Percentiles rank a stretch among this genome's conserved stretches.
phyloP scores from a whole-genome alignment of 2,888 invertebrate species.

The Parnassius mnemosyne region DNA sequence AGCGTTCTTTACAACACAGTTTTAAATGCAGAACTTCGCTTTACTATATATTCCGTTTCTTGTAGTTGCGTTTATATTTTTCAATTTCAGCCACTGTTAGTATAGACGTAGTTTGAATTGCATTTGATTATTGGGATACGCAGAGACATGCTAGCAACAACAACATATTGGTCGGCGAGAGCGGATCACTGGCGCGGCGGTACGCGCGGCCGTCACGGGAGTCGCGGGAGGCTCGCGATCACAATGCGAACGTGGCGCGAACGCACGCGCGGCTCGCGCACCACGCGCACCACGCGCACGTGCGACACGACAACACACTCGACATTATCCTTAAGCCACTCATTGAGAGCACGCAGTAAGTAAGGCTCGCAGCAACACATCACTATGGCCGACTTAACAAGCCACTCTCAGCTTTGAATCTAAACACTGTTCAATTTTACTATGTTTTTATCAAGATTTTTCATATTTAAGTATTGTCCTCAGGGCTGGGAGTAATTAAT shows the following conservation, averaged over 20 bases:
- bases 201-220: slow-evolving; percentile 66
- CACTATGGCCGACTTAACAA: slow-evolving; percentile 8
- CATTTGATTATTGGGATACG: slow-evolving; percentile 69
- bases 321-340: slow-evolving; percentile 80
- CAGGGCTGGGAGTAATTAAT: too few relatives aligned
- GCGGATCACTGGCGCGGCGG: slow-evolving; percentile 74
- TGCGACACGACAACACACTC: slow-evolving; percentile 77
- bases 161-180: slow-evolving; percentile 78
- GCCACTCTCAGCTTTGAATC: slow-evolving; percentile 7
- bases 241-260: slow-evolving; percentile 72
- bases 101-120: slow-evolving; percentile 68
- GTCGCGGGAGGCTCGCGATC: slow-evolving; percentile 42
- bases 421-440: neutral
- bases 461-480: too few relatives aligned
- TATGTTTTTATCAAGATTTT: too few relatives aligned
- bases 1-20: slow-evolving; percentile 3
- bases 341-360: slow-evolving; percentile 82
- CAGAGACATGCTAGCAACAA: slow-evolving; percentile 82
- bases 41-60: slow-evolving; percentile 21
- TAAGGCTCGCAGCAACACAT: slow-evolving; percentile 51
- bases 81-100: slow-evolving; percentile 31
- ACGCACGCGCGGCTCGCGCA: slow-evolving; percentile 64
- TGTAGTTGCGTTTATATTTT: slow-evolving; percentile 31
- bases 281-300: slow-evolving; percentile 45
- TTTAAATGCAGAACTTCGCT: slow-evolving; percentile 13